A percentile compares a stretch with the other conserved stretches of the same genome.
These are phyloP conservation scores for Mormyrus hasselquistii DNA, from an alignment of 2,797 vertebrate species.

Conservation along the genomic window DNA sequence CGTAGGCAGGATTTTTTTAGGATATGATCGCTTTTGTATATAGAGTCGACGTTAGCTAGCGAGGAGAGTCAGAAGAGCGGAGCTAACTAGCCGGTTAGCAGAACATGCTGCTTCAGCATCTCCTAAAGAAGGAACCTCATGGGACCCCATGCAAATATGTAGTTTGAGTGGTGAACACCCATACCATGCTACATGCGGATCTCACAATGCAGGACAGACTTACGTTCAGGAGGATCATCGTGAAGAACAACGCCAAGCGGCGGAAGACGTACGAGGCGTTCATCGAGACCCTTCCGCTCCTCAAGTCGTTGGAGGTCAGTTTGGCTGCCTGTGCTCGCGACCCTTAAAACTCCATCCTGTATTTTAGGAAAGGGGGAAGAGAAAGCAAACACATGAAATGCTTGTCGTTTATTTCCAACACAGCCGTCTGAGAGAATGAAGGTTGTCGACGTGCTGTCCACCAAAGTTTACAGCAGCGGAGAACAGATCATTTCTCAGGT, in stretches of 20 bases:
- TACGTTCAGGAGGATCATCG: constrained; percentile 97
- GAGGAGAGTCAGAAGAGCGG: not conserved
- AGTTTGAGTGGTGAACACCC: not conserved
- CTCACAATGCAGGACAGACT: constrained; percentile 78
- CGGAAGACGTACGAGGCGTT: constrained; percentile 95
- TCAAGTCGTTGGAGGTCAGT: constrained; percentile 92
- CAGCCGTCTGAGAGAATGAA: constrained; percentile 96
- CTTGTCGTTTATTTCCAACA: constrained; percentile 29
- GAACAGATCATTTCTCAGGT: constrained; percentile 99
- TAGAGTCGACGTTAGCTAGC: not conserved
- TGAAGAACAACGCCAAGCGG: constrained; percentile 98
- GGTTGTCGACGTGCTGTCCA: constrained; percentile 93
- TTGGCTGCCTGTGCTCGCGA: not conserved
- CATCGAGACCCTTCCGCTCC: constrained; percentile 92
- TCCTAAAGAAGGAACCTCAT: not conserved
- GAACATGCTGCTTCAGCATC: not conserved
- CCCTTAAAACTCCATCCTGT: not conserved
- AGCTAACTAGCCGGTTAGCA: not conserved
- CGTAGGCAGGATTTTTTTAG: not conserved
- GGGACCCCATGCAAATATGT: not conserved
- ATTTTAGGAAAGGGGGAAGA: not conserved
- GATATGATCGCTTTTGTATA: not conserved
- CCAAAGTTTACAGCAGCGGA: constrained; percentile 80
- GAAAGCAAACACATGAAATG: not conserved
- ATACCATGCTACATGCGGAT: not conserved